A percentile compares a stretch with the other conserved stretches of the same genome.
Evolutionary conservation across 2,113 vertebrate genomes (phyloP).

Genomic region (Epinephelus moara): DNA sequence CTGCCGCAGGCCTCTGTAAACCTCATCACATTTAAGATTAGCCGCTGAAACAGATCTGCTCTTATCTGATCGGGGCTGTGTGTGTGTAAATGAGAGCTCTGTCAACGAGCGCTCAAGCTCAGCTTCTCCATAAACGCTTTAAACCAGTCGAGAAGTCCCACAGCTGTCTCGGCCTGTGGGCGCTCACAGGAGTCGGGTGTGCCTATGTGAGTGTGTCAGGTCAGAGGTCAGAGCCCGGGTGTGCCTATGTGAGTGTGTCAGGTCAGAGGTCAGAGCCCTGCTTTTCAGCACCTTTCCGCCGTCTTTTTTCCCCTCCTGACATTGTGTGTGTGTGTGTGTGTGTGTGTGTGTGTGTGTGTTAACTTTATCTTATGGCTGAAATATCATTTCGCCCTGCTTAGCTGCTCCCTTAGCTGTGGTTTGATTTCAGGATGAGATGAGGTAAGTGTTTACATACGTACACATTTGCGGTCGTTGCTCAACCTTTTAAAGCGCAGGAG

Average conservation of each 20-base stretch:
- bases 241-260: constrained; percentile 12
- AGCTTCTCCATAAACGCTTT: constrained; percentile 65
- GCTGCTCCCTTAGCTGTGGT: constrained; percentile 40
- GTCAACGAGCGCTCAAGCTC: constrained; percentile 57
- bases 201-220: constrained; percentile 23
- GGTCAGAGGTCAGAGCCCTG: constrained; percentile 59
- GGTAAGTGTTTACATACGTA: constrained; percentile 38
- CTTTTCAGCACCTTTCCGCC: constrained; percentile 39
- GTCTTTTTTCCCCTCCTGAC: not conserved
- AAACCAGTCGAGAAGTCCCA: constrained; percentile 39
- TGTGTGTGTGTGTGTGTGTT: constrained; percentile 20
- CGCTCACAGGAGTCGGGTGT: not conserved
- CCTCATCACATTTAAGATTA: constrained; percentile 70
- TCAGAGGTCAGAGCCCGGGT: constrained; percentile 53
- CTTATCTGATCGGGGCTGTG: constrained; percentile 55
- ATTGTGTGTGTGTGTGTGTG: constrained; percentile 15
- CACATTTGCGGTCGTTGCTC: not conserved
- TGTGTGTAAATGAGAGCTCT: constrained; percentile 61
- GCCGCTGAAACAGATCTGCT: constrained; percentile 56
- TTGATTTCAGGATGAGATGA: constrained; percentile 44
- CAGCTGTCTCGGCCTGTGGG: constrained; percentile 44
- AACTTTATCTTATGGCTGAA: constrained; percentile 42
- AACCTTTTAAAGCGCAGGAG: constrained; percentile 13
- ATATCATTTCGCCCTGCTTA: constrained; percentile 36
- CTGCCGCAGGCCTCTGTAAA: constrained; percentile 40